Evolutionary conservation across 2,888 invertebrate species (phyloP), one percentile per base, ranked within the genome.

Genomic region (Euproctis similis): DNA sequence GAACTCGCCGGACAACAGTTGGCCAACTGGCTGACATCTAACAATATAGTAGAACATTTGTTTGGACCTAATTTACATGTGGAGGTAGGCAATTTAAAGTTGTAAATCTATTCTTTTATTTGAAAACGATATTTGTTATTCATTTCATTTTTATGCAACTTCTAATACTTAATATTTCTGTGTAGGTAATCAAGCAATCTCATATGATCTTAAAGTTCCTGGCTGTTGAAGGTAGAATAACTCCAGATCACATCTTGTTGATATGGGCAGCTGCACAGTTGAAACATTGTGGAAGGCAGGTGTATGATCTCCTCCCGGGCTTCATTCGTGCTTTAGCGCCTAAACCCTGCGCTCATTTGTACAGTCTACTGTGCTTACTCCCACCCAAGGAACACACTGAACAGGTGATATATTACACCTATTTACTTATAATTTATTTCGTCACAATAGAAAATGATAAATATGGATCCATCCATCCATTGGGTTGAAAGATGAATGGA

Each of bases 61-160:
- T 97, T 97, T 82, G 97, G 97, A n/a, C 97, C 97, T 14, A 97
- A 97, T 85, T 86, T 97, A 46, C 97, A 97, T 78, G 96, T 96
- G 20, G 97, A 97, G 89, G 93, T 93, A 61, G 43, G 55, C 42
- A 8, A 7, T 8, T 4, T 14, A 14, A 14, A 14, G 4, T n/a
- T n/a, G n/a, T n/a, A n/a, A n/a, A n/a, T n/a, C n/a, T n/a, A n/a
- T n/a, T n/a, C n/a, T n/a, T n/a, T n/a, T n/a, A n/a, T n/a, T n/a
- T n/a, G n/a, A n/a, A n/a, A n/a, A n/a, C n/a, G n/a, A n/a, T n/a
- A n/a, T n/a, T n/a, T n/a, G n/a, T n/a, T n/a, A n/a, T n/a, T n/a
- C n/a, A n/a, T n/a, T n/a, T n/a, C n/a, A n/a, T n/a, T n/a, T n/a
- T n/a, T n/a, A n/a, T n/a, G n/a, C n/a, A n/a, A n/a, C n/a, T n/a